Evolutionary conservation across 2,113 vertebrate species (phyloP), one percentile per base, ranked within the genome.

Genomic region (Pyxicephalus adspersus): DNA sequence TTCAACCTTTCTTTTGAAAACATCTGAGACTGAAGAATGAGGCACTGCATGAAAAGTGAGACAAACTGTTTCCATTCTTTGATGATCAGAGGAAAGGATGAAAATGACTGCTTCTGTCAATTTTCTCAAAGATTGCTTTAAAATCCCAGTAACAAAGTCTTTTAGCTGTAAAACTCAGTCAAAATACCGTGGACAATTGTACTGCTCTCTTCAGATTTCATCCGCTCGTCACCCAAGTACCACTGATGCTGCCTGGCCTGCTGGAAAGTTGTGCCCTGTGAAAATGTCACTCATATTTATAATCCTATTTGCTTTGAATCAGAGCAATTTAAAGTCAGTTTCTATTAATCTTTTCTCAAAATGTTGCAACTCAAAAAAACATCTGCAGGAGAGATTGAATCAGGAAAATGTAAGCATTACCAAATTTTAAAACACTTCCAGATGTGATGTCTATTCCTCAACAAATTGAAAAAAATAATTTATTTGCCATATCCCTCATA

Each of bases 81-180:
- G 73, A 76, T 76, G 73, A 76, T 76, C 57, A 76, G 73, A 76
- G 73, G 34, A 23, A 64, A 76, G 57, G 73, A 76, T 45, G 29
- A 54, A 64, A 76, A 76, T 76, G 73, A 64, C 73, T 20, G 34
- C 58, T 51, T 76, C 58, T 63, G 58, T 76, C 57, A 76, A 63
- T 76, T 64, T 76, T 76, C 73, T 51, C 22, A 16, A 45, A 76
- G 58, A 76, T 64, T 76, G 73, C 73, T 63, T 63, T 50, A 64
- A 76, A 63, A 76, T 61, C 31, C 58, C 34, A 64, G 55, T 23
- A 34, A 54, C 71, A 74, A 74, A 51, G 73, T 51, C 58, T 51
- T 64, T 51, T 50, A 76, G 73, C 73, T 76, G 58, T 76, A 64
- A 76, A 63, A 50, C 34, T 64, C 31, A 9, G 57, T 15, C 72